Evolutionary conservation across 2,113 vertebrate species (phyloP), one percentile per base, ranked within the genome.

Genomic region (Xiphorhynchus elegans): DNA sequence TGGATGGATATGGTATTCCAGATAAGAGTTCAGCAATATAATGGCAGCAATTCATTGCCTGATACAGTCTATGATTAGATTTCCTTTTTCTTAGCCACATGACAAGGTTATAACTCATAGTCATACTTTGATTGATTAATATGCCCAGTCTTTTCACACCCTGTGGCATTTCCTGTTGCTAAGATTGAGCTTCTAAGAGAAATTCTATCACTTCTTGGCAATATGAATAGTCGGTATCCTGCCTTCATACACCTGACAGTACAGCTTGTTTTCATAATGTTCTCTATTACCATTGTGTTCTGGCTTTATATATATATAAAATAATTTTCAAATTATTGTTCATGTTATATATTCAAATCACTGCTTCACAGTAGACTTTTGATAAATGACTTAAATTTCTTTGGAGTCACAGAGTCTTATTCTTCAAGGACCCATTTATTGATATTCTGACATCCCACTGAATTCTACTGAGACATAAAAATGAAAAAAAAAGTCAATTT

Each of bases 91-190:
- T 7, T 70, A 88, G 72, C 59, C 3, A 5, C 20, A 26, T 60
- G 76, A 90, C 80, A 89, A 89, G 56, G 87, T 55, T 66, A n/a
- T 76, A 92, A 87, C 33, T 91, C 84, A 72, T 67, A 90, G 64
- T 56, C 73, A 75, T 53, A 75, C 44, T 92, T 35, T 79, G 84
- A 90, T 37, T 93, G 69, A 95, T 92, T 76, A 90, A 93, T 67
- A 84, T 25, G 10, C 31, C 33, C 52, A 64, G 60, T 55, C 64
- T 90, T 92, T 89, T 89, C 91, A 89, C 33, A 86, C 44, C 68
- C 70, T 66, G 76, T 93, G 69, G 56, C 50, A 89, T 59, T 89
- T 81, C 47, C 59, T 89, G 52, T n/a, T 81, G 68, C 9, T 56
- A 72, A 72, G 44, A 70, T 4, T 47, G 56, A 80, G 33, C 66